Conservation (phyloP, 2,797 vertebrate genomes). For the Eospalax fontanierii region DNA sequence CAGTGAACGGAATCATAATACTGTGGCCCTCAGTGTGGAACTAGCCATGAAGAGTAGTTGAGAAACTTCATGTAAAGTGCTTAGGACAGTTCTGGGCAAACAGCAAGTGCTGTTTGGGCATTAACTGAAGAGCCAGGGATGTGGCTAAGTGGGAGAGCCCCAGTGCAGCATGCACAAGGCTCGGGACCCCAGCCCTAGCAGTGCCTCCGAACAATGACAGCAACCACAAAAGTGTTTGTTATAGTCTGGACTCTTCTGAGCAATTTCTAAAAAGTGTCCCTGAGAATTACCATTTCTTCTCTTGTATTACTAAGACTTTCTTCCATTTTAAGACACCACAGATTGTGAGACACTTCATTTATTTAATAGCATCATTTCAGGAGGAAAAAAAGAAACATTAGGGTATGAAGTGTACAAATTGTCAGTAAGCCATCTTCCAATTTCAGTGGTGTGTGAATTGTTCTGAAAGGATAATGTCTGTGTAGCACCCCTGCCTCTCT, state of each 20-base stretch:
- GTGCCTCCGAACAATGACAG: neutral
- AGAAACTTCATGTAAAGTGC: neutral
- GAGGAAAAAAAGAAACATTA: neutral
- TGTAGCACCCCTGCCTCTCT: neutral
- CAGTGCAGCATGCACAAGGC: no score
- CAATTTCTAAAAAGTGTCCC: neutral
- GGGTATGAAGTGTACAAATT: slow-evolving; percentile 2
- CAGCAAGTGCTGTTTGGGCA: neutral
- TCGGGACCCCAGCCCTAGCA: neutral
- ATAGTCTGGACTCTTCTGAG: neutral
- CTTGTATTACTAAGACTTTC: slow-evolving; percentile 43
- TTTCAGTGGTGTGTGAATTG: slow-evolving; percentile 31
- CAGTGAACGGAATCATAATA: neutral
- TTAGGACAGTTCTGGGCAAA: neutral
- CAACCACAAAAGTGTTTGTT: neutral
- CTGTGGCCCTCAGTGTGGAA: neutral
- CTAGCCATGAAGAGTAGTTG: neutral
- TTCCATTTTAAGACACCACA: slow-evolving; percentile 49
- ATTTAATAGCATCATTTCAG: slow-evolving; percentile 62
- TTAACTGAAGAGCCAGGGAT: neutral
- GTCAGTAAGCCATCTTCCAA: slow-evolving; percentile 31
- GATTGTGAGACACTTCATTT: slow-evolving; percentile 70
- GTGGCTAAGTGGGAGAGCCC: neutral
- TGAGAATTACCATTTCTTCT: slow-evolving; percentile 56
- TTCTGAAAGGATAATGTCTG: neutral